Evolutionary conservation across 2,888 invertebrate genomes (phyloP).

Genomic region (Scaptomyza reducta): DNA sequence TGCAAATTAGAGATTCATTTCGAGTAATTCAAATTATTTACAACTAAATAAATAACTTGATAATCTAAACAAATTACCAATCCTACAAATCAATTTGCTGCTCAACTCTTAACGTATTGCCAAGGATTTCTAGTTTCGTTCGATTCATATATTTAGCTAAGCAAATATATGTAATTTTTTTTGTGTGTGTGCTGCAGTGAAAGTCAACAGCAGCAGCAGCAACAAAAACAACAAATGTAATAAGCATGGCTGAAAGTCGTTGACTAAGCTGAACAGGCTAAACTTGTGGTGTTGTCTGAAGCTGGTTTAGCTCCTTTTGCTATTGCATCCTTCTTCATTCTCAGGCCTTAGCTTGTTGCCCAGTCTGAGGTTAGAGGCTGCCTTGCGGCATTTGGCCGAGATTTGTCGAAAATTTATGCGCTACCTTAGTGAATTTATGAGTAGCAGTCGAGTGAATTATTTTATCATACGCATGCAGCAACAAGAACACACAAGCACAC

Average conservation of each 20-base stretch:
- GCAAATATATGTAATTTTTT: conserved; percentile 60
- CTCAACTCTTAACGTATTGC: conserved; percentile 16
- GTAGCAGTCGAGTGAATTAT: conserved; percentile 81
- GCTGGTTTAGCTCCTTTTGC: background rate
- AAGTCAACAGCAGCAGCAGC: conserved; percentile 35
- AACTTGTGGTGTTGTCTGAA: conserved; percentile 42
- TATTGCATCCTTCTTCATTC: conserved; percentile 14
- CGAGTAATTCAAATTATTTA: conserved; percentile 5
- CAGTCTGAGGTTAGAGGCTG: conserved; percentile 68
- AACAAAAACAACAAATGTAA: background rate
- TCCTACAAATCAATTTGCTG: conserved; percentile 34
- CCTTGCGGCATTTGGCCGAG: conserved; percentile 78
- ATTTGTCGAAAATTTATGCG: conserved; percentile 79
- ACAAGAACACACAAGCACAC: conserved; percentile 44
- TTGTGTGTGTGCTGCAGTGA: conserved; percentile 36
- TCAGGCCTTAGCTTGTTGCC: conserved; percentile 12
- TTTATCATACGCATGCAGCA: conserved; percentile 80
- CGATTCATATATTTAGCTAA: conserved; percentile 31
- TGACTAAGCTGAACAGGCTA: conserved; percentile 31
- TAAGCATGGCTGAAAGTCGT: conserved; percentile 26
- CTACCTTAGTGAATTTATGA: conserved; percentile 80
- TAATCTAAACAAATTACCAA: conserved; percentile 21
- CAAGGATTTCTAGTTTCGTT: conserved; percentile 8
- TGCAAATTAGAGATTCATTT: background rate
- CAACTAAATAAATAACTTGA: conserved; percentile 29